phyloP scores from a whole-genome alignment of 2,113 vertebrate species.

The Crotalus helleri region DNA sequence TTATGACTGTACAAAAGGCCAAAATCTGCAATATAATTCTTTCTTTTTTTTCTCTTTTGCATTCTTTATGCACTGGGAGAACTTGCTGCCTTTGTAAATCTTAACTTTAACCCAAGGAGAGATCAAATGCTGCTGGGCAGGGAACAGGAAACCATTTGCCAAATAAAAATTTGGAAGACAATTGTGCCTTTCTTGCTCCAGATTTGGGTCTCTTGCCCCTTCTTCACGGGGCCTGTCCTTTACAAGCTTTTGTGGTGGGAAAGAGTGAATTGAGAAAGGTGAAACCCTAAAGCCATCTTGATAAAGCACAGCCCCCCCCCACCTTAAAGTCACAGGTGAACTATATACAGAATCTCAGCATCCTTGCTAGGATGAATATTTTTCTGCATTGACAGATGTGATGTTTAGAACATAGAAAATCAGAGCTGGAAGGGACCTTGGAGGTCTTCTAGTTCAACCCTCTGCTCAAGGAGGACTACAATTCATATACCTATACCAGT shows the following conservation, averaged over 20 bases:
- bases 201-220: neutral
- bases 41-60: constrained; percentile 27
- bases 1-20: constrained; percentile 63
- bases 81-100: constrained; percentile 27
- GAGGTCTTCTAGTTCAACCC: too few relatives aligned
- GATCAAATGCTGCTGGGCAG: neutral
- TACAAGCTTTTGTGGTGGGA: neutral
- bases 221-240: neutral
- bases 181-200: rapidly evolving
- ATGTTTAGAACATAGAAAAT: too few relatives aligned
- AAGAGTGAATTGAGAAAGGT: neutral
- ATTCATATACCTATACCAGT: too few relatives aligned
- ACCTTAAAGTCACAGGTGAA: neutral
- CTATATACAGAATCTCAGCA: neutral
- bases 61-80: neutral
- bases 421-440: too few relatives aligned
- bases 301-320: neutral
- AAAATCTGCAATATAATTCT: constrained; percentile 62
- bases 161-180: neutral
- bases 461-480: too few relatives aligned
- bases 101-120: neutral
- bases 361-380: too few relatives aligned
- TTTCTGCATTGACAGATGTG: too few relatives aligned
- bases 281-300: neutral
- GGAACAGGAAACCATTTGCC: constrained; percentile 6